Conservation (phyloP, 2,113 vertebrate species). For the Melanostigma gelatinosum region DNA sequence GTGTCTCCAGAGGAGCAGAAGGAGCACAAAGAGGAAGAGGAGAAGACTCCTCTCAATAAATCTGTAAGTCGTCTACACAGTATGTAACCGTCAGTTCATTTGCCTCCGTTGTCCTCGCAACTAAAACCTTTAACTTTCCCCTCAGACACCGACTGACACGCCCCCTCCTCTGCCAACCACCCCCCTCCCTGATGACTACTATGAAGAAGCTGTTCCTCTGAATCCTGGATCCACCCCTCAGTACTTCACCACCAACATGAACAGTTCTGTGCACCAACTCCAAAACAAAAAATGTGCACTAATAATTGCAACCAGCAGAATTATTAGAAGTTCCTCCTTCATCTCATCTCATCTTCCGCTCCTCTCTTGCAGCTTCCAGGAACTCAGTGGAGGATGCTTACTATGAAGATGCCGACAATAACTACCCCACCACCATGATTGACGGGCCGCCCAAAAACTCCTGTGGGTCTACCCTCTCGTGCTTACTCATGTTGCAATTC, state of each 20-base stretch:
- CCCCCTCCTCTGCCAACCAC: conserved; percentile 92
- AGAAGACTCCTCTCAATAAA: conserved; percentile 70
- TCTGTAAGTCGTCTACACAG: conserved; percentile 72
- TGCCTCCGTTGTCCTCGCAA: neutral
- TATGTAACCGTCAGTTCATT: neutral
- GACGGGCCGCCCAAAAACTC: conserved; percentile 92
- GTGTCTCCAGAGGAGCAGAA: conserved; percentile 90
- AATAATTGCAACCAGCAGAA: neutral
- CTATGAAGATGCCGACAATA: conserved; percentile 97
- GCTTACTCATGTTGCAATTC: too few species aligned
- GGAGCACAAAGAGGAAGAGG: conserved; percentile 82
- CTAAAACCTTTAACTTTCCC: conserved; percentile 8
- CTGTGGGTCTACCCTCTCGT: conserved; percentile 81
- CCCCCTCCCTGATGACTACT: conserved; percentile 95
- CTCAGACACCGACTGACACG: conserved; percentile 85
- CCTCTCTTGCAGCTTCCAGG: conserved; percentile 85
- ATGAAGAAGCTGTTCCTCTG: conserved; percentile 96
- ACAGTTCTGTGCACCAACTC: conserved; percentile 71
- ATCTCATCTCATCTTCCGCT: neutral
- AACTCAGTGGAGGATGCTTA: conserved; percentile 93
- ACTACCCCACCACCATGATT: conserved; percentile 91
- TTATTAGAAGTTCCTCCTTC: neutral
- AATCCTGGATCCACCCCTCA: conserved; percentile 90
- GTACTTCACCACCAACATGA: conserved; percentile 93
- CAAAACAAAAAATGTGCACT: neutral